Base-by-base conservation (phyloP, 2,113 vertebrate genomes). In the Nibea coibor region DNA sequence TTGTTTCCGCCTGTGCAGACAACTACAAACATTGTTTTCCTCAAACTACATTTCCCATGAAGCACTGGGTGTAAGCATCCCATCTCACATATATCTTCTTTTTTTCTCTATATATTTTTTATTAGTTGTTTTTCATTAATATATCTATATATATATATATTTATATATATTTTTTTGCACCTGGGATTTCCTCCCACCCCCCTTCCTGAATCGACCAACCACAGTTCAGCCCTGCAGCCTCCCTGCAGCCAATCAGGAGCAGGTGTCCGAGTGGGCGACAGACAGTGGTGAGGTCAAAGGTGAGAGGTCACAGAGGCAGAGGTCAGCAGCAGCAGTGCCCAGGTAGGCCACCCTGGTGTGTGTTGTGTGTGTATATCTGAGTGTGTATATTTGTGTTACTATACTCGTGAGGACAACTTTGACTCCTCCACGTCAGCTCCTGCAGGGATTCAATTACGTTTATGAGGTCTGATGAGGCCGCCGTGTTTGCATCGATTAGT, bases 251-350 rank as follows among this genome's bases (percentile, higher is more conserved):
- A 87, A 89, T 93, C 90, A 71, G 77, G 62, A 91, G 87, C 79
- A 87, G 82, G 76, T 57, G 10, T 80, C 87, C 5, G 59, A 73
- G 77, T 50, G 68, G 80, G 72, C 42, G 14, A 77, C 71, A 72
- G 83, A 94, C 93, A 93, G 94, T 94, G 93, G 85, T 87, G 82
- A 92, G 94, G 93, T 94, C 93, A 89, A 86, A 87, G 80, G 86
- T 90, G 84, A 93, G 81, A 91, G 91, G 92, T 91, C 75, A 88
- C 86, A 91, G 87, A 92, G 87, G 87, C 88, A 81, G 84, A 88
- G 81, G 72, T 89, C 89, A 91, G 90, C 87, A 93, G 91, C 89
- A 92, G 87, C 89, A 90, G 83, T 53, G 84, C 88, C 89, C 87
- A 88, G 80, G 81, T 79, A 79, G 65, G 83, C 87, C 88, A 83